These are phyloP conservation scores for Montipora capricornis DNA, from an alignment of 64 coral and sea anemone species.

Conservation along the genomic window DNA sequence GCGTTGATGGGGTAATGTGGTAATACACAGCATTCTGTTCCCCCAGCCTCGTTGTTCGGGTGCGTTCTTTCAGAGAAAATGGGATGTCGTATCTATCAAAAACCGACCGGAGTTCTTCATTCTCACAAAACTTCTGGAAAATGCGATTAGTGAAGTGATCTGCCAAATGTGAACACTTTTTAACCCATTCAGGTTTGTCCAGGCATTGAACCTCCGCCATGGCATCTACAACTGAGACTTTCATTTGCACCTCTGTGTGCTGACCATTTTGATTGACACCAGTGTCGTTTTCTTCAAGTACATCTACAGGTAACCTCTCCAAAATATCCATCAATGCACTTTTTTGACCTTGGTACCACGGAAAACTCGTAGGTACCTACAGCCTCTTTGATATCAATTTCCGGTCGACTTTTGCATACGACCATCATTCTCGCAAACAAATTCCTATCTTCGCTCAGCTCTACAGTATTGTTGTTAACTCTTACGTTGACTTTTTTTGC, in stretches of 20 bases:
- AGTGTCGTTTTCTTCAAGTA: too few relatives aligned
- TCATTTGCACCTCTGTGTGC: slow-evolving; percentile 1
- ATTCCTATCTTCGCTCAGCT: too few relatives aligned
- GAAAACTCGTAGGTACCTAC: too few relatives aligned
- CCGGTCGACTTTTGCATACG: too few relatives aligned
- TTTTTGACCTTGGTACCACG: too few relatives aligned
- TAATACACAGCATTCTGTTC: not conserved
- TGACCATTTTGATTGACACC: too few relatives aligned
- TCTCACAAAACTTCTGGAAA: not conserved
- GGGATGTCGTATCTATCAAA: slow-evolving; percentile 64
- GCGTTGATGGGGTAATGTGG: too few relatives aligned
- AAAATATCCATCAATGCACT: slow-evolving; percentile 29
- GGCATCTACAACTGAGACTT: slow-evolving; percentile 23
- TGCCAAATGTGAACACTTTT: slow-evolving; percentile 18
- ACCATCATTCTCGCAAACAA: too few relatives aligned
- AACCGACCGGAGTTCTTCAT: slow-evolving; percentile 14
- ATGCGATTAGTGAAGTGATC: slow-evolving; percentile 42
- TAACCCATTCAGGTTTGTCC: slow-evolving; percentile 26
- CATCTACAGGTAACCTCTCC: too few relatives aligned
- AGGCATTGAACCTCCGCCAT: slow-evolving; percentile 36
- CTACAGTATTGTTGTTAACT: too few relatives aligned
- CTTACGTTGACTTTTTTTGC: too few relatives aligned
- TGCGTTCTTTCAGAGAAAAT: slow-evolving; percentile 27
- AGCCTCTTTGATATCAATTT: too few relatives aligned
- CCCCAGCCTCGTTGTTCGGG: not conserved